Evolutionary conservation across 2,888 invertebrate genomes (phyloP).

Genomic region (Adelphocoris suturalis): DNA sequence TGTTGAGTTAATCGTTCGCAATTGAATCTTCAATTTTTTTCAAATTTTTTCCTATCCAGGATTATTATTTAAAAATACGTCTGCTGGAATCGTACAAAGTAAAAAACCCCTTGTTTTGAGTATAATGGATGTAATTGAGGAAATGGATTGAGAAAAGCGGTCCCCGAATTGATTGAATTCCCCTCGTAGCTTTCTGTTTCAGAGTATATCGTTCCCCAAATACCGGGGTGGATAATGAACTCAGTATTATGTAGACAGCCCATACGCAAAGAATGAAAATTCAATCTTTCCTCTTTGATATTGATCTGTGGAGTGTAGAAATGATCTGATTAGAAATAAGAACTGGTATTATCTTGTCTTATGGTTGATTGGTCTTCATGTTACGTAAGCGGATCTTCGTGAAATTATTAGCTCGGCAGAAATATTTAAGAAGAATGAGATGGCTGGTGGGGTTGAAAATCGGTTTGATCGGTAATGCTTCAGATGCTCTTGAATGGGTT

Average conservation of each 20-base stretch:
- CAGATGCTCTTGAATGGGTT: not conserved
- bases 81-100: too few relatives aligned
- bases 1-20: too few relatives aligned
- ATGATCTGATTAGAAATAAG: constrained; percentile 25
- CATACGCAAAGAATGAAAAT: not conserved
- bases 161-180: too few relatives aligned
- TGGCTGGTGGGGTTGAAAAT: not conserved
- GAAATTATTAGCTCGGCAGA: not conserved
- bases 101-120: too few relatives aligned
- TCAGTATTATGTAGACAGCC: not conserved
- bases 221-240: not conserved
- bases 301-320: not conserved
- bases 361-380: constrained; percentile 15
- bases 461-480: not conserved
- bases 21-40: too few relatives aligned
- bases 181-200: too few relatives aligned
- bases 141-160: too few relatives aligned
- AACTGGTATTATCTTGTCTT: not conserved
- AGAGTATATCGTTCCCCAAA: too few relatives aligned
- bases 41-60: too few relatives aligned
- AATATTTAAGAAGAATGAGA: not conserved
- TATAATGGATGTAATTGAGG: too few relatives aligned
- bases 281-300: not conserved
- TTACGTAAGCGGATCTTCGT: not conserved
- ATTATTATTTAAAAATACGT: too few relatives aligned